Evolutionary conservation across 2,797 vertebrate species (phyloP), one percentile per base, ranked within the genome.

Genomic region (Gadopsis bispinosus): DNA sequence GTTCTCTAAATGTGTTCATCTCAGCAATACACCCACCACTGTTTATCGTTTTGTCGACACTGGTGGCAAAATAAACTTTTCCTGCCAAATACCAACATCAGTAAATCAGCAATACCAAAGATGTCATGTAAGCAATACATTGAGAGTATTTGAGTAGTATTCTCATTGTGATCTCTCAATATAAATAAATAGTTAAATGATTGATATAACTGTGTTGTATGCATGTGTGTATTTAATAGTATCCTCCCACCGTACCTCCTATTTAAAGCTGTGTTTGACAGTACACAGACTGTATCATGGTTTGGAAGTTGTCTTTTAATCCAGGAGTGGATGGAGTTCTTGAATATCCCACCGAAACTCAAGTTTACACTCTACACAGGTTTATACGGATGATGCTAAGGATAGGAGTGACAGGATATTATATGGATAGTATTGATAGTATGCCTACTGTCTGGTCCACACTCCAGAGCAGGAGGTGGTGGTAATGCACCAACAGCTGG

Each of bases 151-250:
- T 48, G 13, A 48, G 20, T 29, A 9, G 4, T 51, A 17, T 29
- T 62, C 3, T 71, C 19, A 61, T 41, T 50, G 55, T 72, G 5
- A 58, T 51, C 3, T 31, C 7, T 33, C 6, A 37, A 9, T 58
- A 69, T 31, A 54, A 63, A 62, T 60, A 81, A 75, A 80, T 35
- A n/a, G 33, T 58, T 43, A 26, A 58, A 56, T 62, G 13, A 50
- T 55, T 26, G 14, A 50, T 58, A 53, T 3, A 55, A 66, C 5
- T 2, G 7, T 35, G 33, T 26, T 55, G 12, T 26, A 19, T 50
- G 7, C 69, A 17, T 51, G 3, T 58, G 45, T 33, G 48, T 63
- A n/a, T 64, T 45, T 6, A 53, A 2, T 20, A 50, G 7, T 17
- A 48, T 35, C 62, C 7, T 50, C 0, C 37, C 29, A 47, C 29